Percentiles rank a stretch among this genome's conserved stretches.
Conservation (phyloP, 2,113 vertebrate genomes). For the Carassius gibelio region DNA sequence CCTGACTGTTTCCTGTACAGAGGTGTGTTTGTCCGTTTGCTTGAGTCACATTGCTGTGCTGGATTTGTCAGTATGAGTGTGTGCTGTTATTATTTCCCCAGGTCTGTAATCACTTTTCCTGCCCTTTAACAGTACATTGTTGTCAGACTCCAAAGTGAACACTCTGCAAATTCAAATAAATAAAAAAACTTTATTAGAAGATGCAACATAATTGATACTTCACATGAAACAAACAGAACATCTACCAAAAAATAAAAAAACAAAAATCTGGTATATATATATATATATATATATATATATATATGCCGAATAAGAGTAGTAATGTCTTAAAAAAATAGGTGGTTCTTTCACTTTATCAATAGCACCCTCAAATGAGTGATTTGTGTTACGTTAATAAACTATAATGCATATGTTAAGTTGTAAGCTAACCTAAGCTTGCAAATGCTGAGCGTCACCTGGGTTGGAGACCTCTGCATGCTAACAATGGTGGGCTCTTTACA, state of each 20-base stretch:
- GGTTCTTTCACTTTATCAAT: not conserved
- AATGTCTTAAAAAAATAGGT: not conserved
- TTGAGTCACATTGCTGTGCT: constrained; percentile 46
- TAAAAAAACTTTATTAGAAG: not conserved
- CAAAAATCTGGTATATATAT: too few relatives aligned
- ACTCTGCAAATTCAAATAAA: too few relatives aligned
- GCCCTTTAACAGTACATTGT: not conserved
- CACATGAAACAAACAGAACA: too few relatives aligned
- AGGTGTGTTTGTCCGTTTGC: constrained; percentile 43
- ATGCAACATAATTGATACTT: too few relatives aligned
- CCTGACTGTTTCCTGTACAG: constrained; percentile 42
- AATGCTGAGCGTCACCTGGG: not conserved
- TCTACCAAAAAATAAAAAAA: too few relatives aligned
- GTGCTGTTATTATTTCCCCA: constrained; percentile 44
- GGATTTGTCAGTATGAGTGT: constrained; percentile 56
- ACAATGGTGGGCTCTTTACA: not conserved
- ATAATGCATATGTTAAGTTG: not conserved
- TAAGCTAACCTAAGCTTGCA: not conserved
- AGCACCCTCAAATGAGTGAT: not conserved
- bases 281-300: too few relatives aligned
- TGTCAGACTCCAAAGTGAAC: not conserved
- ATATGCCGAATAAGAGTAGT: too few relatives aligned
- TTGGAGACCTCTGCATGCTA: constrained; percentile 3
- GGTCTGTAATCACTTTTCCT: constrained; percentile 26
- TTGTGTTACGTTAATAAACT: constrained; percentile 20